Conservation (phyloP, 2,113 vertebrate species). For the Clarias batrachus region DNA sequence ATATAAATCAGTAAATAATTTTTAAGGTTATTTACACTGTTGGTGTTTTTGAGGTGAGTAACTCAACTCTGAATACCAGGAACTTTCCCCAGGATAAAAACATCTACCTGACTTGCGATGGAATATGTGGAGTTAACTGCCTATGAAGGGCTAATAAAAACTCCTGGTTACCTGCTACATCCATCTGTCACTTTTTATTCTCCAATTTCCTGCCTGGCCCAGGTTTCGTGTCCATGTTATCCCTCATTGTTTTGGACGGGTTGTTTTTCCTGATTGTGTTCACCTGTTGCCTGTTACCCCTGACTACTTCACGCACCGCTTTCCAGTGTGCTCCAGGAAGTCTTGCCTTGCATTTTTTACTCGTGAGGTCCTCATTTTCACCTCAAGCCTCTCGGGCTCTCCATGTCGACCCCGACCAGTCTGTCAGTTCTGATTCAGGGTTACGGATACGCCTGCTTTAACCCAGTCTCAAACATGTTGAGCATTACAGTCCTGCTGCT, state of each 20-base stretch:
- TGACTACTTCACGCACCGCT: background rate
- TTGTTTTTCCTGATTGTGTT: background rate
- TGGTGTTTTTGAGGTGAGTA: background rate
- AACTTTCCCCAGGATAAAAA: background rate
- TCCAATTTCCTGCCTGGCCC: background rate
- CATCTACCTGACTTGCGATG: background rate
- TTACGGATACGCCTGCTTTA: background rate
- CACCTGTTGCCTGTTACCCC: background rate
- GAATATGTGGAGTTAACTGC: background rate
- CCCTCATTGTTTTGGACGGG: background rate
- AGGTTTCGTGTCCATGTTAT: background rate
- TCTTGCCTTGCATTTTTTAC: background rate
- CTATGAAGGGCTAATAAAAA: background rate
- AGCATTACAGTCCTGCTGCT: background rate
- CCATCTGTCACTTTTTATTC: background rate
- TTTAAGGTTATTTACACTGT: too few relatives aligned
- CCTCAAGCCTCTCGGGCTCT: background rate
- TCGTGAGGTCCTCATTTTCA: background rate
- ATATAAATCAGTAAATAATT: too few relatives aligned
- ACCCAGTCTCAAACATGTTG: background rate
- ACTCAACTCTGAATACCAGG: background rate
- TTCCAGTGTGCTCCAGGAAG: background rate
- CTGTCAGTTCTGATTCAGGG: background rate
- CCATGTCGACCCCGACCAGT: background rate
- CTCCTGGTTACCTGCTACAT: background rate